Base-by-base conservation (phyloP, 2,888 invertebrate species). In the Monoplex corrugatus region DNA sequence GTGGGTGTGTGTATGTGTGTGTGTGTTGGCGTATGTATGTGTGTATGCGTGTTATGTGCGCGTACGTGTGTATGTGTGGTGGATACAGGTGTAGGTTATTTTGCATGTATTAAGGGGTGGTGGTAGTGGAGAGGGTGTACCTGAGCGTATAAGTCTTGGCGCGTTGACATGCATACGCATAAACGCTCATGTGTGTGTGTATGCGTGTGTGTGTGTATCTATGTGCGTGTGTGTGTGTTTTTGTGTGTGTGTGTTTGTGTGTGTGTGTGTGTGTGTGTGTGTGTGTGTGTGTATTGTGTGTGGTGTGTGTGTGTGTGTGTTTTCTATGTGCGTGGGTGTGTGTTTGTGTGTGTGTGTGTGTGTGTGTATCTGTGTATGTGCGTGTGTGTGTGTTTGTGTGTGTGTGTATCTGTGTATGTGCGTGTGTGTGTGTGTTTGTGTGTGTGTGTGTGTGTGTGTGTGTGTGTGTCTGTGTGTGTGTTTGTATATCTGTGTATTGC, bases 401-500 rank as follows among this genome's bases (percentile, higher is more conserved):
- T 68, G n/a, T 28, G 63, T 63, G 63, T 28, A 23, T 63, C 23
- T 63, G 63, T 16, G 63, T 68, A n/a, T 68, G 63, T 68, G 63
- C n/a, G 63, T 68, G 63, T 68, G 23, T 68, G 63, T 10, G 63
- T 68, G 63, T 10, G 63, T 68, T 23, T 10, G n/a, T 68, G 2
- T 68, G 13, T 68, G 63, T 68, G 63, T 68, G 63, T 68, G 63
- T 68, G 63, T 68, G 63, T 68, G 63, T 68, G 63, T 68, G 63
- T 68, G 63, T 68, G 63, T n/a, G n/a, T n/a, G n/a, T n/a, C n/a
- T n/a, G n/a, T n/a, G n/a, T n/a, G n/a, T n/a, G n/a, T n/a, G n/a
- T n/a, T n/a, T n/a, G n/a, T n/a, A n/a, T n/a, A n/a, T n/a, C n/a
- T n/a, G n/a, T n/a, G n/a, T 6, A 50, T n/a, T n/a, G n/a, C n/a